Evolutionary conservation across 2,113 vertebrate species (phyloP), one percentile per base, ranked within the genome.

Genomic region (Clarias magur): DNA sequence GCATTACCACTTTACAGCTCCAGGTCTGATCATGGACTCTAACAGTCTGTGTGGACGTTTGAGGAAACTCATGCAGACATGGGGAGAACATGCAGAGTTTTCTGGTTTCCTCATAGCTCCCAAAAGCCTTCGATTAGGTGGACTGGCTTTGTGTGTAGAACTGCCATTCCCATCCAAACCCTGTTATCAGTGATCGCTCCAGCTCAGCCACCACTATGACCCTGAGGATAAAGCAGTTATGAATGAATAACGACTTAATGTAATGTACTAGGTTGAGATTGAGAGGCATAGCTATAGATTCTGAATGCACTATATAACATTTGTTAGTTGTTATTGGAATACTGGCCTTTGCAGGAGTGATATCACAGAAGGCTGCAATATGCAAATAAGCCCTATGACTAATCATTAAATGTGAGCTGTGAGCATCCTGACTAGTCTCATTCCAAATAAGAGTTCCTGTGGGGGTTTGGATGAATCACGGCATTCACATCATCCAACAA

Each of bases 351-450:
- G 38, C 34, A 19, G 62, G 1, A 83, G 62, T 81, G 79, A 62
- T 62, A 81, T 81, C 79, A 60, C 12, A 62, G 57, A 81, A 81
- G 57, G 57, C 30, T 81, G 79, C 79, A 81, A 81, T 81, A 81
- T 81, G 79, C 79, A 81, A 81, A 81, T 81, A 81, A 81, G 79
- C 79, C 57, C 57, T 62, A 81, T 81, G 79, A 81, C 79, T 81
- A 81, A 81, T 81, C 59, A 81, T 65, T 83, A 67, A 83, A 83
- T 67, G 81, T 27, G 81, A 83, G 81, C 42, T 83, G 62, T 83
- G 62, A 83, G 81, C 81, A 83, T 83, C 42, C 62, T 83, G 63
- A 83, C 81, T 83, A 83, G 81, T 67, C 81, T 83, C 81, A 67
- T 83, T 83, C 67, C 42, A 67, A 83, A 83, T 83, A 42, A 83